phyloP scores from a whole-genome alignment of 2,113 vertebrate genomes.

The Chloroceryle aenea region DNA sequence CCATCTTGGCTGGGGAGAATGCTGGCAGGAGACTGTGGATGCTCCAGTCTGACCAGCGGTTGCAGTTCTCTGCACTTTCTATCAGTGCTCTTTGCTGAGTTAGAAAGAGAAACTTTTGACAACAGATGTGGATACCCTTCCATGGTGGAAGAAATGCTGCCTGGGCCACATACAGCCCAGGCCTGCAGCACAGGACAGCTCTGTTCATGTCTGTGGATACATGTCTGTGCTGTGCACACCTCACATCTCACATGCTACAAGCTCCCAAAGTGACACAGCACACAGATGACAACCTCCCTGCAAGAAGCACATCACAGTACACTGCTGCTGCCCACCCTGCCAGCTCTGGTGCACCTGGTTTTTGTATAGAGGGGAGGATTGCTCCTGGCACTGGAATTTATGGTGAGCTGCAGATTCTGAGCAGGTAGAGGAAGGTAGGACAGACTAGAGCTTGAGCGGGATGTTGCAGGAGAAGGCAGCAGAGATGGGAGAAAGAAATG shows the following conservation, averaged over 20 bases:
- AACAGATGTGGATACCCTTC: background rate
- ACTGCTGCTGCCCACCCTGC: background rate
- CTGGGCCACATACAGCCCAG: background rate
- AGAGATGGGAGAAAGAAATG: background rate
- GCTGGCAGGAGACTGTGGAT: background rate
- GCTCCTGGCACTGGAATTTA: background rate
- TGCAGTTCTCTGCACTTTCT: background rate
- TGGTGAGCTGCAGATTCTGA: background rate
- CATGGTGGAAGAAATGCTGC: background rate
- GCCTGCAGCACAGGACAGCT: background rate
- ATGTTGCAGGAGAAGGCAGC: background rate
- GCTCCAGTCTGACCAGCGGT: background rate
- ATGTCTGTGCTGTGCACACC: background rate
- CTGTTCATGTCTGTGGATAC: background rate
- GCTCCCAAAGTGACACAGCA: background rate
- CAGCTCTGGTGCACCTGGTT: background rate
- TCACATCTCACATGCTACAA: background rate
- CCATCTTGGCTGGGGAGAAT: background rate
- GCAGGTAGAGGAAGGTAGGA: background rate
- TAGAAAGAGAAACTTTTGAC: background rate
- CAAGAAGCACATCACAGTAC: background rate
- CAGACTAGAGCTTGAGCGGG: background rate
- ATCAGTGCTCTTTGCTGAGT: background rate
- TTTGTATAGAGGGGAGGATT: background rate
- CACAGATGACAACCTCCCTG: background rate